phyloP scores from a whole-genome alignment of 1,140 invertebrate genomes.

The roundworm (Caenorhabditis elegans) region WBcel235 BX284602.5:7964501-7965000 shows the following conservation, averaged over 20 bases:
- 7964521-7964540: too few relatives aligned
- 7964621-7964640: background rate
- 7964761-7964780: background rate
- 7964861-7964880: background rate
- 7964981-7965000: too few relatives aligned
- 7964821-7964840: background rate
- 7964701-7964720: slow-evolving; percentile 26
- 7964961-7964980: background rate
- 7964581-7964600: background rate
- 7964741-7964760: background rate
- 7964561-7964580: background rate
- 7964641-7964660: background rate
- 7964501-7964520: too few relatives aligned
- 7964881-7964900: background rate
- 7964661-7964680: background rate
- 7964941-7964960: background rate
- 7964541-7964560: too few relatives aligned
- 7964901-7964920: background rate
- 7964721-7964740: background rate
- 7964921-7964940: slow-evolving; percentile 4
- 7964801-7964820: slow-evolving; percentile 32
- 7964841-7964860: background rate
- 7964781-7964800: slow-evolving; percentile 28
- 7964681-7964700: background rate
- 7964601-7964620: background rate